Base-by-base conservation (phyloP, 1,140 invertebrate species). In the Hydropsyche tenuis region DNA sequence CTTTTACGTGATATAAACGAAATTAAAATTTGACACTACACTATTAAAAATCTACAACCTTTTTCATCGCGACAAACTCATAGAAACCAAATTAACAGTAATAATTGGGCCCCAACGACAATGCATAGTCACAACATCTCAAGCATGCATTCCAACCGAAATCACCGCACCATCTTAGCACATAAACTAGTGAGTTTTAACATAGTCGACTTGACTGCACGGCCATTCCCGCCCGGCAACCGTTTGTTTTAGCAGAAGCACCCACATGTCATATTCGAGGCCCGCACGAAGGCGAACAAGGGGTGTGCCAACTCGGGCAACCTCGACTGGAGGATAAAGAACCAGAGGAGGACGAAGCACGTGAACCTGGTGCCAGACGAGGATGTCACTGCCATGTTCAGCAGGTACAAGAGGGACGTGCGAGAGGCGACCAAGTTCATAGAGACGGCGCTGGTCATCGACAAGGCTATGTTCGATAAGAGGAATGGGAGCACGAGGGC, bases 221-320 rank as follows among this genome's bases (percentile, higher is more conserved):
- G 71, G 76, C 73, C 30, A 37, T 37, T 37, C 30, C 53, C 62
- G 69, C 69, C 70, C 73, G 76, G 83, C 82, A 85, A 37, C 30
- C 30, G 81, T 89, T 87, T 90, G 88, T 88, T 91, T 88, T 89
- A 94, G 91, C 92, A 94, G 90, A 95, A 96, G 86, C 95, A 97
- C 90, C 95, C 95, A 80, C 96, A 97, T 88, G 92, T 98, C 81
- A 95, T 97, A 83, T 97, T 96, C 88, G 94, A 96, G 83, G 94
- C 94, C 75, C 90, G 92, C 77, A 91, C 91, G 37, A 94, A 94
- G 83, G 89, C 90, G 70, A 93, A 94, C 84, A 94, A 94, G 84
- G 93, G 93, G 48, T 96, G 94, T 80, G 95, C 92, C 71, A 96
- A 95, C 85, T 90, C 89, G 22, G 88, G 89, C 48, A 92, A 88